Percentiles rank a stretch among this genome's conserved stretches.
Evolutionary conservation across 2,113 vertebrate species (phyloP).

Genomic region (Istiophorus platypterus): DNA sequence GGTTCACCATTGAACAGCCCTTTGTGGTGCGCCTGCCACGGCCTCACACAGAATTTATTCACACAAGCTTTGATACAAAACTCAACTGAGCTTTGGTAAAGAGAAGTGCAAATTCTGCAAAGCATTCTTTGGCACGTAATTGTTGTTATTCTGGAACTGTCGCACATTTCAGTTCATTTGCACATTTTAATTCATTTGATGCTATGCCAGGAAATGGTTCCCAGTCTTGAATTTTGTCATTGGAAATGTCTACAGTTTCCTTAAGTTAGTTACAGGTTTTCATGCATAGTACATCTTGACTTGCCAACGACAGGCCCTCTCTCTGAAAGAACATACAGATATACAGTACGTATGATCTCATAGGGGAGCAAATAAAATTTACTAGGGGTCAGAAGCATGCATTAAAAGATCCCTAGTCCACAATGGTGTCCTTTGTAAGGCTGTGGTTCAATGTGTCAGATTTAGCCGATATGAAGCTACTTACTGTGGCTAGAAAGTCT

Average conservation of each 20-base stretch:
- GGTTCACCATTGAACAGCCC: slow-evolving; percentile 78
- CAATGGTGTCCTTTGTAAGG: slow-evolving; percentile 34
- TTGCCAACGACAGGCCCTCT: not conserved
- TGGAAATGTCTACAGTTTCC: not conserved
- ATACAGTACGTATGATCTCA: slow-evolving; percentile 24
- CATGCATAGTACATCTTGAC: not conserved
- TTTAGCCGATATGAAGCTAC: slow-evolving; percentile 13
- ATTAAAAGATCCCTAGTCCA: slow-evolving; percentile 36
- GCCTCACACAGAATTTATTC: slow-evolving; percentile 71
- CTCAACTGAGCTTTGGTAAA: slow-evolving; percentile 57
- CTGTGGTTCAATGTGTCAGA: slow-evolving; percentile 22
- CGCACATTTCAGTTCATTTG: slow-evolving; percentile 49
- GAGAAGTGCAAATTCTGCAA: slow-evolving; percentile 69
- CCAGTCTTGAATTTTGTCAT: not conserved
- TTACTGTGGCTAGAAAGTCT: slow-evolving; percentile 10
- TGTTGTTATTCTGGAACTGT: slow-evolving; percentile 64
- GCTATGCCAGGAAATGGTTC: not conserved
- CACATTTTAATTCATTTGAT: slow-evolving; percentile 28
- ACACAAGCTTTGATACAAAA: slow-evolving; percentile 67
- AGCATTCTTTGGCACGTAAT: slow-evolving; percentile 37
- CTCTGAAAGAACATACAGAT: not conserved
- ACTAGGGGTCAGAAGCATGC: slow-evolving; percentile 19
- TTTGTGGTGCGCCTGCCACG: slow-evolving; percentile 68
- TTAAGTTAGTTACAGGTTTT: not conserved
- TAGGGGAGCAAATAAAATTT: slow-evolving; percentile 29